These are phyloP conservation scores for Eciton burchellii DNA, from an alignment of 1,140 invertebrate genomes.

Conservation along the genomic window DNA sequence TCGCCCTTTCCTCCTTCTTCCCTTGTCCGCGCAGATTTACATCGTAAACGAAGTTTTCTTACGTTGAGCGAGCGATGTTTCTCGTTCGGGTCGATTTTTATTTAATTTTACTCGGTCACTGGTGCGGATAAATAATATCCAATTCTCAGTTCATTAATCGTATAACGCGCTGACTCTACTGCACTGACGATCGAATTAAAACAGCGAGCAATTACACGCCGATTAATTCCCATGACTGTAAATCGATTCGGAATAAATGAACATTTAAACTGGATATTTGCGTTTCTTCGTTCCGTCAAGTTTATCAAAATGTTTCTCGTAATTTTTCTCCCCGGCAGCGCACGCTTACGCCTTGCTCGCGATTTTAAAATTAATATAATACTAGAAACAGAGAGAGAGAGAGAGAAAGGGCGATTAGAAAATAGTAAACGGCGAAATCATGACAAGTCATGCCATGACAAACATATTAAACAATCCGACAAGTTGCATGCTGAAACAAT, in stretches of 20 bases:
- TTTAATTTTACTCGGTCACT: slow-evolving; percentile 49
- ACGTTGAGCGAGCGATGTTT: slow-evolving; percentile 30
- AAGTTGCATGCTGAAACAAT: too few species aligned
- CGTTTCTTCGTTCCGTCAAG: slow-evolving; percentile 26
- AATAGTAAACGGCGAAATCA: too few species aligned
- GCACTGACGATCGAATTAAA: slow-evolving; percentile 54
- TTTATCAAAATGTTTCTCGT: slow-evolving; percentile 29
- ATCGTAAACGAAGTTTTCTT: slow-evolving; percentile 39
- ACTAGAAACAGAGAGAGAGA: background rate
- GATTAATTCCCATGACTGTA: slow-evolving; percentile 52
- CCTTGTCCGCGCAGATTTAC: slow-evolving; percentile 20
- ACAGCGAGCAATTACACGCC: slow-evolving; percentile 52
- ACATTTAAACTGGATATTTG: slow-evolving; percentile 39
- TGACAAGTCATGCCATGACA: too few species aligned
- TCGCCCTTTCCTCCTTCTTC: too few species aligned
- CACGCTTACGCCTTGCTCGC: background rate
- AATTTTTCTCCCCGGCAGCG: background rate
- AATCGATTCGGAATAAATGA: slow-evolving; percentile 36
- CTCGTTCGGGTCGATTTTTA: slow-evolving; percentile 48
- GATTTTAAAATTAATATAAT: slow-evolving; percentile 32
- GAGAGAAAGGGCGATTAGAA: too few species aligned
- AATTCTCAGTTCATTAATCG: slow-evolving; percentile 62
- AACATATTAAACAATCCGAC: too few species aligned
- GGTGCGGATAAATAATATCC: slow-evolving; percentile 50
- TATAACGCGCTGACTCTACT: slow-evolving; percentile 45